Evolutionary conservation across 2,113 vertebrate species (phyloP).

Genomic region (Carettochelys insculpta): DNA sequence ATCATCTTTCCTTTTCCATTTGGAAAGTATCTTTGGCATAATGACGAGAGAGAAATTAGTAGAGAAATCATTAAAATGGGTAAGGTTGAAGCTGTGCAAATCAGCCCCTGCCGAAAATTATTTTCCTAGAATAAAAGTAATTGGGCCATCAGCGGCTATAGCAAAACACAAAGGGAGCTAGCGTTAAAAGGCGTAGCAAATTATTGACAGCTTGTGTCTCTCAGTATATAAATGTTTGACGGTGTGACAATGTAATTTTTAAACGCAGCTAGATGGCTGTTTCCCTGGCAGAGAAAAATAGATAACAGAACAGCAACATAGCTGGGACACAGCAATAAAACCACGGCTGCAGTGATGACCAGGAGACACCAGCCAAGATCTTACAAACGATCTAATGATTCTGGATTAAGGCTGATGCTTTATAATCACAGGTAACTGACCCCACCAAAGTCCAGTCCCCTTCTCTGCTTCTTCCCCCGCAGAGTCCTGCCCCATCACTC

Average conservation of each 20-base stretch:
- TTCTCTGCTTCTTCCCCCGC: no score
- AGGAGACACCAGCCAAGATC: fast-evolving
- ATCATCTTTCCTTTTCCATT: conserved; percentile 51
- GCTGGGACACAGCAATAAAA: fast-evolving
- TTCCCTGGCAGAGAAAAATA: fast-evolving
- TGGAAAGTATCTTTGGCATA: conserved; percentile 40
- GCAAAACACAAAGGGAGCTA: not conserved
- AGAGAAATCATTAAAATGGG: conserved; percentile 38
- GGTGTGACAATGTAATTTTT: conserved; percentile 12
- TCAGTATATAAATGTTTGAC: conserved; percentile 26
- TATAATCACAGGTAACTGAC: no score
- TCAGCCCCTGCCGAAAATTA: not conserved
- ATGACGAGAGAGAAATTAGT: conserved; percentile 42
- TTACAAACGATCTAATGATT: fast-evolving
- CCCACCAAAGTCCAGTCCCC: no score
- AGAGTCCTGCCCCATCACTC: no score
- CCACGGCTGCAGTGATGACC: fast-evolving
- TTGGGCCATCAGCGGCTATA: not conserved
- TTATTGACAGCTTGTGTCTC: not conserved
- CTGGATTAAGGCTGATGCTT: no score
- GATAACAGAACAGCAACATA: not conserved
- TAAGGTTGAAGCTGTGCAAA: not conserved
- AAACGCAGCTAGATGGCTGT: not conserved
- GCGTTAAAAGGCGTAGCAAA: conserved; percentile 12
- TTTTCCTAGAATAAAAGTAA: conserved; percentile 42